phyloP scores from a whole-genome alignment of 2,113 vertebrate species.

The Megaleporinus macrocephalus region DNA sequence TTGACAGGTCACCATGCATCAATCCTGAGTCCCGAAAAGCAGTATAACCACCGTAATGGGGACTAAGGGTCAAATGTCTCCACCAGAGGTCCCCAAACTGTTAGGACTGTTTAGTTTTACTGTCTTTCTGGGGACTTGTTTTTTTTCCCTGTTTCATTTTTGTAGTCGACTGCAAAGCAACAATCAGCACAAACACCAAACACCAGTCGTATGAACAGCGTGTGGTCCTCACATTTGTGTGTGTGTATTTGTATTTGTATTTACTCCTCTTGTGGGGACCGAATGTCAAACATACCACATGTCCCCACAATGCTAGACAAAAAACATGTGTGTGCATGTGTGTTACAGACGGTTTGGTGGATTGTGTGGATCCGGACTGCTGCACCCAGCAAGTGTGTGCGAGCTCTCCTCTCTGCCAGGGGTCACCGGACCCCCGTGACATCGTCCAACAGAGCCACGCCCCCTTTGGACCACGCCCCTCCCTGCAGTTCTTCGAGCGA shows the following conservation, averaged over 20 bases:
- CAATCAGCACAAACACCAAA: too few relatives aligned
- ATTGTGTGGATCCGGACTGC: conserved; percentile 96
- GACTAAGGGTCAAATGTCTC: too few relatives aligned
- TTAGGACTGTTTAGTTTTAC: too few relatives aligned
- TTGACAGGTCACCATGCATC: too few relatives aligned
- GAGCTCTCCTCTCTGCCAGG: conserved; percentile 91
- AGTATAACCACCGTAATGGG: too few relatives aligned
- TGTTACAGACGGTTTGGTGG: conserved; percentile 89
- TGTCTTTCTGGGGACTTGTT: too few relatives aligned
- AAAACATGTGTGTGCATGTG: conserved; percentile 43
- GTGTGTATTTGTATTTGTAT: neutral
- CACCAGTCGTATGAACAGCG: too few relatives aligned
- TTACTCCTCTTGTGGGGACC: neutral
- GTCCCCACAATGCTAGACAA: neutral
- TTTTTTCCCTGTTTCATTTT: too few relatives aligned
- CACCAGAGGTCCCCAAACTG: too few relatives aligned
- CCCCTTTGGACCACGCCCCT: conserved; percentile 81
- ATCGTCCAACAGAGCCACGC: conserved; percentile 88
- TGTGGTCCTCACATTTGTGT: neutral
- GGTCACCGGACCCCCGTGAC: conserved; percentile 93
- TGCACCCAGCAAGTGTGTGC: conserved; percentile 93
- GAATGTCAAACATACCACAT: neutral
- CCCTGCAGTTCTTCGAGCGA: conserved; percentile 89
- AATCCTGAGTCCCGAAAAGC: too few relatives aligned
- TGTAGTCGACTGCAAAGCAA: too few relatives aligned